phyloP scores from a whole-genome alignment of 2,888 invertebrate species.

The Zelleria hepariella region DNA sequence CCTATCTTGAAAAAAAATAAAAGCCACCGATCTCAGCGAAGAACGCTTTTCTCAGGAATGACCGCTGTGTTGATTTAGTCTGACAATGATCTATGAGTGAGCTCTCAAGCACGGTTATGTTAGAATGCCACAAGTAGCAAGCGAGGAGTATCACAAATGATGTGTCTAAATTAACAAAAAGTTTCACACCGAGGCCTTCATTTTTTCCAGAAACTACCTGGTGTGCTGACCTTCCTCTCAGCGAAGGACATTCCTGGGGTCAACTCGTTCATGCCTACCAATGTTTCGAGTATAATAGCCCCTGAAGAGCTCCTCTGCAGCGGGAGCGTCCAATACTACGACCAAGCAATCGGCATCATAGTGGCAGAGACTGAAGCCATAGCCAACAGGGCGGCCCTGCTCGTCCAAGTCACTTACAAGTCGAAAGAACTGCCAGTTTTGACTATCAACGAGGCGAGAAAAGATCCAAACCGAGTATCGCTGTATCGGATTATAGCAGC shows the following conservation, averaged over 20 bases:
- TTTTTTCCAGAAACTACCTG: constrained; percentile 68
- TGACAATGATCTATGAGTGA: too few relatives aligned
- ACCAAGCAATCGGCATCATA: constrained; percentile 79
- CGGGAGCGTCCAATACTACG: constrained; percentile 72
- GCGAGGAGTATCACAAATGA: too few relatives aligned
- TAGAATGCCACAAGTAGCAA: too few relatives aligned
- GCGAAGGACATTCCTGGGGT: constrained; percentile 79
- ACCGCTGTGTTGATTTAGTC: too few relatives aligned
- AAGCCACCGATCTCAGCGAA: too few relatives aligned
- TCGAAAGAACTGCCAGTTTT: constrained; percentile 41
- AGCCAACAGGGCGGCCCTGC: constrained; percentile 71
- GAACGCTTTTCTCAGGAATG: too few relatives aligned
- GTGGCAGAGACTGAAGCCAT: constrained; percentile 71
- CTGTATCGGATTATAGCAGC: too few relatives aligned
- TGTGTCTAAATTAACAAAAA: too few relatives aligned
- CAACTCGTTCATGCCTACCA: constrained; percentile 65
- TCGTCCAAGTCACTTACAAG: constrained; percentile 71
- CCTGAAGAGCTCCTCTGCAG: constrained; percentile 65
- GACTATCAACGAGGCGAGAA: constrained; percentile 32
- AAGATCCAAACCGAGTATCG: background rate
- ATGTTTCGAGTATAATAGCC: constrained; percentile 15
- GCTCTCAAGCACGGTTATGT: too few relatives aligned
- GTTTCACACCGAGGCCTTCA: background rate
- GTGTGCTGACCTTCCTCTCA: constrained; percentile 75
- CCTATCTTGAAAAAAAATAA: too few relatives aligned